Evolutionary conservation across 2,888 invertebrate genomes (phyloP).

Genomic region (Chironomus tentans): DNA sequence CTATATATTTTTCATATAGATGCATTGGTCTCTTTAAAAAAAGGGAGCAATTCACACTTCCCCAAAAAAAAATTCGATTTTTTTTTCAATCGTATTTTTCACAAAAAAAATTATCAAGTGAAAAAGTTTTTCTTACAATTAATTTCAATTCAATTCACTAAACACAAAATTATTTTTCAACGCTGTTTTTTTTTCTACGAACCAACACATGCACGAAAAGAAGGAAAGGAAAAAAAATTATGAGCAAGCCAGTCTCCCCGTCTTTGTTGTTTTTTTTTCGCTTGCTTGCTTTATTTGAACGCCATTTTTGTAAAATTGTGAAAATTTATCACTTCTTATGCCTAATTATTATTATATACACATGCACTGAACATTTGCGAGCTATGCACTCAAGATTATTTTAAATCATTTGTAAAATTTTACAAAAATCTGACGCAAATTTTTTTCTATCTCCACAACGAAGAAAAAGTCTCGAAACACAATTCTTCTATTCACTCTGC

Average conservation of each 20-base stretch:
- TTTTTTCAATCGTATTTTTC: neutral
- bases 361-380: neutral
- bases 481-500: neutral
- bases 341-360: neutral
- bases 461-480: slow-evolving; percentile 16
- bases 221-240: neutral
- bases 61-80: neutral
- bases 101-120: neutral
- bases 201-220: neutral
- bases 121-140: neutral
- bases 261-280: slow-evolving; percentile 22
- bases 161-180: neutral
- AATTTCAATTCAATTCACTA: slow-evolving; percentile 7
- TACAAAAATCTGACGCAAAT: slow-evolving; percentile 16
- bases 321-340: neutral
- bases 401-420: neutral
- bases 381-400: neutral
- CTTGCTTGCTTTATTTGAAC: slow-evolving; percentile 8
- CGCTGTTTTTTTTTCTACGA: neutral
- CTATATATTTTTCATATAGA: neutral
- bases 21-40: neutral
- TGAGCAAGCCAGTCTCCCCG: neutral
- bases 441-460: slow-evolving; percentile 8
- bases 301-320: slow-evolving; percentile 14
- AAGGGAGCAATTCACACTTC: no score